A percentile compares a stretch with the other conserved stretches of the same genome.
Evolutionary conservation across 2,888 invertebrate species (phyloP).

Genomic region (Sabatieria punctata): DNA sequence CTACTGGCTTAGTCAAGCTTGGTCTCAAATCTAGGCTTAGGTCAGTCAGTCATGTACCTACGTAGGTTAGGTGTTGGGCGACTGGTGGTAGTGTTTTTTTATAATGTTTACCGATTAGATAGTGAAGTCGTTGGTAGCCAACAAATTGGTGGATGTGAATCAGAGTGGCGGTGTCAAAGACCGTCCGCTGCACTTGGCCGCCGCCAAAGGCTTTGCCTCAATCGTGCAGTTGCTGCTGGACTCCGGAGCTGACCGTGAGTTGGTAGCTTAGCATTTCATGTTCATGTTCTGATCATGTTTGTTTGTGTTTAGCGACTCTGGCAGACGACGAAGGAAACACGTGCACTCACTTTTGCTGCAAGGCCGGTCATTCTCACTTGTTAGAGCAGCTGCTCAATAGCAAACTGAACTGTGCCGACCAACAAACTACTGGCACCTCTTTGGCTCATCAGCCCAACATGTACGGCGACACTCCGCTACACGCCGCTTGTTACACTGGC

Average conservation of each 20-base stretch:
- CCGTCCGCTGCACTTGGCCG: constrained; percentile 36
- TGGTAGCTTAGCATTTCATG: background rate
- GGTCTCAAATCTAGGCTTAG: too few species aligned
- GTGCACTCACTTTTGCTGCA: constrained; percentile 36
- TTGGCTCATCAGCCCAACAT: constrained; percentile 32
- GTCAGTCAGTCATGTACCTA: too few species aligned
- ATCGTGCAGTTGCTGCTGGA: constrained; percentile 34
- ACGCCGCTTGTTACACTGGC: constrained; percentile 30
- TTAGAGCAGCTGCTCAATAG: constrained; percentile 31
- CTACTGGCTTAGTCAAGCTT: too few species aligned
- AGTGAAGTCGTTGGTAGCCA: constrained; percentile 30
- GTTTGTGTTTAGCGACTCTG: constrained; percentile 9
- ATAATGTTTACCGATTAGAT: constrained; percentile 31
- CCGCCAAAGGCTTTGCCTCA: constrained; percentile 31
- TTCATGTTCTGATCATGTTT: background rate
- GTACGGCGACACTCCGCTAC: constrained; percentile 38
- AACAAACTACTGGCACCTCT: constrained; percentile 10
- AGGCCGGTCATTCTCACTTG: constrained; percentile 34
- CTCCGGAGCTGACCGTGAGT: constrained; percentile 33
- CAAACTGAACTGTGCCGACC: constrained; percentile 1
- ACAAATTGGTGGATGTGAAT: constrained; percentile 35
- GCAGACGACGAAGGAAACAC: constrained; percentile 38
- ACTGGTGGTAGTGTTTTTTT: too few species aligned
- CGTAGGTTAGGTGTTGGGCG: too few species aligned
- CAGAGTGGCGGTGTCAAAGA: constrained; percentile 35